Conservation (phyloP, 2,888 invertebrate species). For the Prosopocoilus inquinatus region DNA sequence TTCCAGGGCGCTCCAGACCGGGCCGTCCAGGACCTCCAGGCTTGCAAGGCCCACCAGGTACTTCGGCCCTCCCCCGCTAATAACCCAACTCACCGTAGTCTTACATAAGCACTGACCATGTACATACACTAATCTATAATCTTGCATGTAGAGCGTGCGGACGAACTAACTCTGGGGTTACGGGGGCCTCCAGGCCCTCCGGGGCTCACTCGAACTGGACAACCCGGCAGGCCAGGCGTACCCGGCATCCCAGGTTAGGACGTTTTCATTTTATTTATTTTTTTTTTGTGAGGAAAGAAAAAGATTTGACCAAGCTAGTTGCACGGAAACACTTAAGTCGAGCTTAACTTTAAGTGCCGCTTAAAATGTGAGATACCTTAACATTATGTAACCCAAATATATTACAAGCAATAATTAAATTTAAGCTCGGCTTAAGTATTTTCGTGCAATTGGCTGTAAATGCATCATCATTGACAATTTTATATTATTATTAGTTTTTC, state of each 20-base stretch:
- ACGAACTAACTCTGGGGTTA: constrained; percentile 58
- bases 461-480: too few relatives aligned
- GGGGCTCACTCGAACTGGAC: constrained; percentile 55
- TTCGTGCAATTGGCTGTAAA: too few relatives aligned
- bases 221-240: constrained; percentile 55
- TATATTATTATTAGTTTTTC: too few relatives aligned
- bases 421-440: too few relatives aligned
- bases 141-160: constrained; percentile 45
- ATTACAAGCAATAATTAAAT: too few relatives aligned
- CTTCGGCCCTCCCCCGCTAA: constrained; percentile 14
- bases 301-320: too few relatives aligned
- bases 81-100: not conserved
- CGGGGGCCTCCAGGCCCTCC: constrained; percentile 70
- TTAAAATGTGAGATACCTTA: too few relatives aligned
- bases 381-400: too few relatives aligned
- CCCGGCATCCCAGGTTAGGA: constrained; percentile 59
- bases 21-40: constrained; percentile 73
- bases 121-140: constrained; percentile 15
- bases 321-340: too few relatives aligned
- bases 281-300: too few relatives aligned
- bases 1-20: constrained; percentile 63
- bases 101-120: constrained; percentile 15
- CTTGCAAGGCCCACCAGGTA: constrained; percentile 66
- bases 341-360: too few relatives aligned
- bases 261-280: not conserved